Evolutionary conservation across 1,140 invertebrate genomes (phyloP), one percentile per base, ranked within the genome.

Genomic region (Marisa cornuarietis): DNA sequence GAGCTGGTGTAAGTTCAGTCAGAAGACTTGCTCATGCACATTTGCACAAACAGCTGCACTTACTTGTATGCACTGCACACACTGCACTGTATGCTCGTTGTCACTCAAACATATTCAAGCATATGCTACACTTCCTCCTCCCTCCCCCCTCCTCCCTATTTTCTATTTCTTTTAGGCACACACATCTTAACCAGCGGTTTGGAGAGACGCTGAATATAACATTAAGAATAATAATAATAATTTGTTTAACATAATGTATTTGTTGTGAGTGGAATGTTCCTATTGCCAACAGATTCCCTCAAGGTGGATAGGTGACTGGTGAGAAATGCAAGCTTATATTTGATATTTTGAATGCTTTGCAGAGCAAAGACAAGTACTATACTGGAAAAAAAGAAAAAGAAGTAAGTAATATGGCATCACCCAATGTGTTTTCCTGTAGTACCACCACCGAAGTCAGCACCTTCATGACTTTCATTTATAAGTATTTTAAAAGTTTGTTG

Each of bases 1-100:
- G 86, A 91, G 69, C 75, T 85, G 73, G 80, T 91, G 91, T 91
- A 86, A 91, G 91, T 89, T 74, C 13, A 16, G 16, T 72, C 14
- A 14, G 6, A 69, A 16, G 7, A 1, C 62, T 63, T n/a, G 7
- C 62, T 20, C 62, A 2, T n/a, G n/a, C 62, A 63, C 62, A 63
- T n/a, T 20, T n/a, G 7, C 62, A 63, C 62, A 63, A 18, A 7
- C 62, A 63, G 18, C 3, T n/a, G 7, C 62, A 63, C 62, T 20
- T n/a, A 63, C 62, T 20, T n/a, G n/a, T n/a, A 63, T n/a, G n/a
- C 62, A 63, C 62, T 42, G 31, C 6, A 42, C n/a, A n/a, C n/a
- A n/a, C n/a, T n/a, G n/a, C n/a, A n/a, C n/a, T n/a, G n/a, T n/a
- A n/a, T n/a, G n/a, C n/a, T n/a, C n/a, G n/a, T n/a, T n/a, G n/a